Base-by-base conservation (phyloP, 1,140 invertebrate species). In the Geopemphigus sp. region DNA sequence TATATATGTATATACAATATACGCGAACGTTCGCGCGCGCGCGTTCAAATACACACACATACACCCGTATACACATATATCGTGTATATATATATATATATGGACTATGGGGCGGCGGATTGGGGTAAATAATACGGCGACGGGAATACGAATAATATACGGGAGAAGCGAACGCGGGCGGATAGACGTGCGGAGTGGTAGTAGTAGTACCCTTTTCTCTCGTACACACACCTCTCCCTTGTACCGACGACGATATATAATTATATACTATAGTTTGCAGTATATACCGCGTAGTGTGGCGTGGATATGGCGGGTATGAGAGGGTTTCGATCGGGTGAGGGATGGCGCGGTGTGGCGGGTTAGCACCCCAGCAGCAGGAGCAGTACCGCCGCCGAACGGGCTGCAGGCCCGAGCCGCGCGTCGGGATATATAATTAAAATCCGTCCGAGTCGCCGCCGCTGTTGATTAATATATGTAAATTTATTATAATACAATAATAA, bases 401-500 rank as follows among this genome's bases (percentile, higher is more conserved):
- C 66, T 70, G 68, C 47, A 54, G 47, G 68, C 45, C 22, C 45
- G 45, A 68, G 66, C 68, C 24, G 68, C 24, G 68, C 50, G 68
- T 72, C 68, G 68, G 68, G 68, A 72, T 72, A 72, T 72, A 72
- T 72, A 72, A 72, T 72, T 72, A 72, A 72, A 72, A 72, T 72
- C 68, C 68, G 68, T 72, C 68, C 68, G 68, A 72, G 68, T 72
- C 68, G 68, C 68, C 68, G 68, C 68, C 68, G 68, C 68, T 72
- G 68, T 72, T 72, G 68, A 72, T 72, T 72, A 72, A 72, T 72
- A 72, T 72, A 72, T 72, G 68, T 72, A 72, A 72, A 72, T 72
- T 72, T 72, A 72, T 72, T 72, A 72, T 72, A 72, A 72, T 72
- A 72, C 68, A 72, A 72, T 72, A 72, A 72, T 72, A 72, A 72